These are phyloP conservation scores for Gymnarchus niloticus DNA, from an alignment of 2,113 vertebrate genomes.

Conservation along the genomic window DNA sequence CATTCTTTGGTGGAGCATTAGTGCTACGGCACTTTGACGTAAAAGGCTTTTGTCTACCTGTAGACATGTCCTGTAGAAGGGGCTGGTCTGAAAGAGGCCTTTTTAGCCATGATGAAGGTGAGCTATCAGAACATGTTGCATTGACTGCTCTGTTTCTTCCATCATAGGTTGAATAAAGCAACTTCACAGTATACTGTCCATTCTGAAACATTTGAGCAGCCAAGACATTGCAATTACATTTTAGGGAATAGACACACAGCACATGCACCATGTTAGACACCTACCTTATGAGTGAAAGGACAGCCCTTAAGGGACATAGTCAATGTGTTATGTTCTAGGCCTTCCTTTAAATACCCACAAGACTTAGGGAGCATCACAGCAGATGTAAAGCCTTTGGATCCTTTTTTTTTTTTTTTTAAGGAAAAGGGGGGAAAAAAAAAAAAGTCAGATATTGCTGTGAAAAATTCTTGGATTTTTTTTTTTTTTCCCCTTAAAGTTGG, in stretches of 20 bases:
- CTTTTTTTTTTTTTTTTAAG: too few species aligned
- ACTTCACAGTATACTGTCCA: conserved; percentile 34
- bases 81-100: neutral
- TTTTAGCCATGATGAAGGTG: neutral
- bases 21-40: neutral
- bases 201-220: conserved; percentile 29
- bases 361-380: neutral
- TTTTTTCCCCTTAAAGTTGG: neutral
- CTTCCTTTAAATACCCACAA: conserved; percentile 44
- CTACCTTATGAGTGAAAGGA: conserved; percentile 41
- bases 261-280: neutral
- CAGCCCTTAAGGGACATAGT: conserved; percentile 49
- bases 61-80: neutral
- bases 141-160: conserved; percentile 21
- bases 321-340: conserved; percentile 21
- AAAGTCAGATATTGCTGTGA: too few species aligned
- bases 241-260: neutral
- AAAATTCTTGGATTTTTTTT: neutral
- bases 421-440: neutral
- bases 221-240: neutral
- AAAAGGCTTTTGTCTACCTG: neutral
- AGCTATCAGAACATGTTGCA: conserved; percentile 31
- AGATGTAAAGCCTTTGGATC: neutral
- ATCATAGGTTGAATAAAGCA: conserved; percentile 33
- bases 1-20: too few species aligned